phyloP scores from a whole-genome alignment of 2,888 invertebrate species.

The Choreutis nemorana region DNA sequence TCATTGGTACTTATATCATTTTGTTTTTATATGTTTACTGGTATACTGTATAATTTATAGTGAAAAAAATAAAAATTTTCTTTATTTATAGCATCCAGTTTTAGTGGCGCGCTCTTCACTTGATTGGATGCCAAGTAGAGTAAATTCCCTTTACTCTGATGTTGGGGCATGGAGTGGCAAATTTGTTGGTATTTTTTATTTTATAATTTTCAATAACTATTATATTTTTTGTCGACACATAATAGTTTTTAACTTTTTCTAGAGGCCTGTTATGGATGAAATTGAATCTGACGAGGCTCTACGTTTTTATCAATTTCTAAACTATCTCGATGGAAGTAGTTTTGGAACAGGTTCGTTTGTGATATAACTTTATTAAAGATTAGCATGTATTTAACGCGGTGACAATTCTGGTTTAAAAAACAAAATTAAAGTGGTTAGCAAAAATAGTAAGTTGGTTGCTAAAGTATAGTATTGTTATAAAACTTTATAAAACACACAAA shows the following conservation, averaged over 20 bases:
- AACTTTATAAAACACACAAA: neutral
- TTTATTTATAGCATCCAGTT: constrained; percentile 41
- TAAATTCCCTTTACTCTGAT: constrained; percentile 56
- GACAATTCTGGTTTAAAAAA: too few species aligned
- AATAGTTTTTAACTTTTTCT: constrained; percentile 11
- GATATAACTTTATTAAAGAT: neutral
- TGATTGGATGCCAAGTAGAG: constrained; percentile 59
- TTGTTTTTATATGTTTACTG: neutral
- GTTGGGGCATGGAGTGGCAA: constrained; percentile 61
- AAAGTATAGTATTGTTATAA: too few species aligned
- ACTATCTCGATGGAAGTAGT: constrained; percentile 57
- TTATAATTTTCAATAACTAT: neutral
- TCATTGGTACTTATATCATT: constrained; percentile 9
- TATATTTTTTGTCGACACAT: neutral
- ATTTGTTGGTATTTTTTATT: constrained; percentile 32
- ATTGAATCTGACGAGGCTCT: constrained; percentile 58
- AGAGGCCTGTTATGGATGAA: constrained; percentile 61
- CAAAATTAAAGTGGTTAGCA: neutral
- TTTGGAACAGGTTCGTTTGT: constrained; percentile 44
- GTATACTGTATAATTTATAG: neutral
- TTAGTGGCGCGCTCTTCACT: constrained; percentile 48
- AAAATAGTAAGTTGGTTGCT: neutral
- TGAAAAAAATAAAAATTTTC: constrained; percentile 1
- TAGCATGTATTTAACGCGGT: neutral
- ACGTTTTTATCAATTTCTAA: constrained; percentile 54